A percentile compares a stretch with the other conserved stretches of the same genome.
phyloP scores from a whole-genome alignment of 2,888 invertebrate genomes.

The Apoderus coryli region DNA sequence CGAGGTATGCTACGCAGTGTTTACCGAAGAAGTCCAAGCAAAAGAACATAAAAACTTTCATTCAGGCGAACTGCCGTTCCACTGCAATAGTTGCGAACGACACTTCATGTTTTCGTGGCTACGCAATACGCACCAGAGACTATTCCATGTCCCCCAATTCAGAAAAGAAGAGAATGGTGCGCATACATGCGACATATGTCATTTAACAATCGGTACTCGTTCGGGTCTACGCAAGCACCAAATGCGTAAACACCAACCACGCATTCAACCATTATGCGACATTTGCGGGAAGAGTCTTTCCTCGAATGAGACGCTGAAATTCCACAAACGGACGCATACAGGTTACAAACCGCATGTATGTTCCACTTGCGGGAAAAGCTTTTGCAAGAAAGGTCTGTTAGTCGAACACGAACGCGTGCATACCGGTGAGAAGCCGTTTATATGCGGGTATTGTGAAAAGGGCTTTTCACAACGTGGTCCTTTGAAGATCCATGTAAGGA shows the following conservation, averaged over 20 bases:
- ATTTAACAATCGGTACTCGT: constrained; percentile 18
- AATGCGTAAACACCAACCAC: constrained; percentile 20
- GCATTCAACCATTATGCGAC: constrained; percentile 17
- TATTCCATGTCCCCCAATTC: too few species aligned
- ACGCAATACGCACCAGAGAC: constrained; percentile 34
- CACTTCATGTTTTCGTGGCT: constrained; percentile 33
- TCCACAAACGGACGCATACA: constrained; percentile 22
- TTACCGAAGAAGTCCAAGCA: constrained; percentile 23
- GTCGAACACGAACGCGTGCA: constrained; percentile 28
- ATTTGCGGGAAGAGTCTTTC: constrained; percentile 34
- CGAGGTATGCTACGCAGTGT: constrained; percentile 17
- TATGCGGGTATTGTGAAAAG: constrained; percentile 26
- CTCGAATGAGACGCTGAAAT: constrained; percentile 34
- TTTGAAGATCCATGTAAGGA: constrained; percentile 42
- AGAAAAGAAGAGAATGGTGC: too few species aligned
- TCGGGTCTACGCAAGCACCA: constrained; percentile 20
- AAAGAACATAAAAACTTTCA: constrained; percentile 25
- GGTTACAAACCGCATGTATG: constrained; percentile 30
- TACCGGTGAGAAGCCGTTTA: constrained; percentile 34
- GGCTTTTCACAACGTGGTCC: constrained; percentile 38
- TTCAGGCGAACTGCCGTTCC: constrained; percentile 32
- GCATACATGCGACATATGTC: constrained; percentile 17
- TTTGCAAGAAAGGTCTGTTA: constrained; percentile 28
- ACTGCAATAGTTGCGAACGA: constrained; percentile 37
- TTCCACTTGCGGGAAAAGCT: constrained; percentile 24